Percentiles rank a stretch among this genome's conserved stretches.
phyloP scores from a whole-genome alignment of 2,113 vertebrate species.

The Rhegmatorhina hoffmannsi region DNA sequence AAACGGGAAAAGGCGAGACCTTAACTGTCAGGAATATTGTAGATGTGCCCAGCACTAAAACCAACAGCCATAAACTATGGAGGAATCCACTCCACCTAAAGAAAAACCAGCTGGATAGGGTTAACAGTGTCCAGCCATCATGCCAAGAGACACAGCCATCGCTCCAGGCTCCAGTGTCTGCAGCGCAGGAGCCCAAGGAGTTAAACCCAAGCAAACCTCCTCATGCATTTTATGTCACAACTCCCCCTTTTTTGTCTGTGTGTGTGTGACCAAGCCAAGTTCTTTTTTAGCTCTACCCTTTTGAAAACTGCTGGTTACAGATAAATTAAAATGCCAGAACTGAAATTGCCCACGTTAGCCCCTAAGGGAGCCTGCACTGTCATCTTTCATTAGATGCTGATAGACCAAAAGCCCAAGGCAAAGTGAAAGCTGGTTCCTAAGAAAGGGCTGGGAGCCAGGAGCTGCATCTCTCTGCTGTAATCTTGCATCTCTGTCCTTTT shows the following conservation, averaged over 20 bases:
- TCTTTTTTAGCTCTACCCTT: conserved; percentile 66
- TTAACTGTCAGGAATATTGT: background rate
- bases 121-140: background rate
- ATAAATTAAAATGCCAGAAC: conserved; percentile 67
- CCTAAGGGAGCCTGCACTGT: conserved; percentile 76
- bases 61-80: background rate
- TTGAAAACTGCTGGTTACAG: conserved; percentile 69
- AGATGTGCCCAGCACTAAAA: background rate
- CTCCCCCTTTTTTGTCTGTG: background rate
- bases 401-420: conserved; percentile 77
- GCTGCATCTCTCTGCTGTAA: conserved; percentile 59
- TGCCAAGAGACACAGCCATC: background rate
- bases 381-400: conserved; percentile 82
- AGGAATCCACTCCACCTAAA: background rate
- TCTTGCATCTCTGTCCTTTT: conserved; percentile 67
- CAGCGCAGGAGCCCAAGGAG: background rate
- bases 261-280: conserved; percentile 55
- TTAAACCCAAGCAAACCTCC: conserved; percentile 1
- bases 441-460: conserved; percentile 57
- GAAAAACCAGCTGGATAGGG: background rate
- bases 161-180: background rate
- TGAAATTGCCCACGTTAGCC: conserved; percentile 66
- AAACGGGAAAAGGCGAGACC: background rate
- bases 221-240: conserved; percentile 26
- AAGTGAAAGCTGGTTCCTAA: conserved; percentile 65